Evolutionary conservation across 2,888 invertebrate species (phyloP).

Genomic region (Ennomos fuscantarius): DNA sequence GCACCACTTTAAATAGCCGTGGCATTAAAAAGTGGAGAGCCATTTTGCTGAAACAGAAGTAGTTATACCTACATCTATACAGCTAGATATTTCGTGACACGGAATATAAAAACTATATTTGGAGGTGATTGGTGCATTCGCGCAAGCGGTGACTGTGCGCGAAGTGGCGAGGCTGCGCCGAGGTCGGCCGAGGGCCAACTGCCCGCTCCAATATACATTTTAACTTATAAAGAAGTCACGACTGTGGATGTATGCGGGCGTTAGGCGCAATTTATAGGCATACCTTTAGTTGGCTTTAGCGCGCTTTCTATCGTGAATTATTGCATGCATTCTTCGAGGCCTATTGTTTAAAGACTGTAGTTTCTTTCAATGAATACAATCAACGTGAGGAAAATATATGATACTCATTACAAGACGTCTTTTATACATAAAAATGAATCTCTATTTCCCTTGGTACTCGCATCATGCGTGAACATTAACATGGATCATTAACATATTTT

Average conservation of each 20-base stretch:
- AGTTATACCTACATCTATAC: not conserved
- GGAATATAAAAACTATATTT: constrained; percentile 74
- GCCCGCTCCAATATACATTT: constrained; percentile 48
- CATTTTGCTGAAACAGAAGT: constrained; percentile 37
- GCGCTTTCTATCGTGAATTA: constrained; percentile 25
- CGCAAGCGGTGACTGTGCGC: constrained; percentile 76
- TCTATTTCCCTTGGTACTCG: no score
- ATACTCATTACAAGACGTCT: not conserved
- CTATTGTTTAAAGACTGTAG: constrained; percentile 18
- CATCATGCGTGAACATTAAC: no score
- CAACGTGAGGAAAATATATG: not conserved
- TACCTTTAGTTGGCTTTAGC: constrained; percentile 17
- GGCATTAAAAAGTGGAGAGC: constrained; percentile 42
- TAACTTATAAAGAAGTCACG: constrained; percentile 48
- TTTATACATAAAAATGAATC: no score
- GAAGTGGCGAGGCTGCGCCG: constrained; percentile 64
- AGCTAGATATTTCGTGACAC: constrained; percentile 53
- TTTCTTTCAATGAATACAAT: constrained; percentile 5
- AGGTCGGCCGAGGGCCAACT: constrained; percentile 71
- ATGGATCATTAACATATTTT: no score
- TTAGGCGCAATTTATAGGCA: constrained; percentile 27
- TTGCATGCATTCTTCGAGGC: constrained; percentile 15
- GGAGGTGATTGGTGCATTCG: constrained; percentile 71
- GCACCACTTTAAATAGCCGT: constrained; percentile 51
- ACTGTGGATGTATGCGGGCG: constrained; percentile 33